phyloP scores from a whole-genome alignment of 2,888 invertebrate species.

The Calameuta pallipes region DNA sequence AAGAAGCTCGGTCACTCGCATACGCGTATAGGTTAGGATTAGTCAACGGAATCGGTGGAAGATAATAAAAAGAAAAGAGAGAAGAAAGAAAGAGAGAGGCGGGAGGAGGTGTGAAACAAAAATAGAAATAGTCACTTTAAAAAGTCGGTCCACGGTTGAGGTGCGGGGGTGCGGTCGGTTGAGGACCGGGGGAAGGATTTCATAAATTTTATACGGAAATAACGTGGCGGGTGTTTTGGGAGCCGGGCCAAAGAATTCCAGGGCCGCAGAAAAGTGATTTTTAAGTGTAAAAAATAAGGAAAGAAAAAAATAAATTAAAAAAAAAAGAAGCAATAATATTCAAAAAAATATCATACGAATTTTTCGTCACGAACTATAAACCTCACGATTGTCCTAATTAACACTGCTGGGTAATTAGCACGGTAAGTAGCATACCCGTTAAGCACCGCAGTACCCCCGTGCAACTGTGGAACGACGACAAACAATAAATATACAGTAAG shows the following conservation, averaged over 20 bases:
- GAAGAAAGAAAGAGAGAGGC: constrained; percentile 14
- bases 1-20: neutral
- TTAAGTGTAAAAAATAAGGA: neutral
- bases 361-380: neutral
- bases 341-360: neutral
- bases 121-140: constrained; percentile 11
- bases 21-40: neutral
- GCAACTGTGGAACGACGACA: neutral
- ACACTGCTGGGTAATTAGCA: neutral
- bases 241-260: neutral
- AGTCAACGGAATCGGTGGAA: constrained; percentile 18
- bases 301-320: too few species aligned
- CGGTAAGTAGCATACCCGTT: neutral
- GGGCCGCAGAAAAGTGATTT: neutral
- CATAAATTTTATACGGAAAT: neutral
- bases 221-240: neutral
- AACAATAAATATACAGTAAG: neutral
- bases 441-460: neutral
- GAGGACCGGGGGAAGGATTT: neutral
- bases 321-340: neutral
- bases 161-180: too few species aligned
- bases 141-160: neutral
- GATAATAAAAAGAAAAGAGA: constrained; percentile 16
- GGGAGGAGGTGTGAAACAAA: constrained; percentile 10
- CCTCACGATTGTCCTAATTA: neutral